Conservation (phyloP, 1,140 invertebrate species). For the Pemphigus obesinymphae region DNA sequence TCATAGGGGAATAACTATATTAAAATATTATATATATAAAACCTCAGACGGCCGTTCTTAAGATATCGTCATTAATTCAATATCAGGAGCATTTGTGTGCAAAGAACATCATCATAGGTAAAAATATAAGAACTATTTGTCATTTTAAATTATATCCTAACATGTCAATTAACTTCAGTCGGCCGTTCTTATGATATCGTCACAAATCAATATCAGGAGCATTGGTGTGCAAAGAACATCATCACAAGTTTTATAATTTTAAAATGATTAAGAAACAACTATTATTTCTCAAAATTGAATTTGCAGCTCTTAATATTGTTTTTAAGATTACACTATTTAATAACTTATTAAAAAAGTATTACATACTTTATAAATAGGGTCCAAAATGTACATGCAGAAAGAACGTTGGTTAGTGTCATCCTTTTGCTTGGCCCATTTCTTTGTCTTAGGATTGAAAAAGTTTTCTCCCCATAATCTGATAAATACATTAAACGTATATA, state of each 20-base stretch:
- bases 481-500: no score
- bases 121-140: background rate
- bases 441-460: constrained; percentile 95
- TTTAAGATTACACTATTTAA: background rate
- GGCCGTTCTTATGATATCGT: constrained; percentile 42
- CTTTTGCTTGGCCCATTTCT: constrained; percentile 95
- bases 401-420: constrained; percentile 88
- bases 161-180: constrained; percentile 21
- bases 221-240: constrained; percentile 44
- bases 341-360: background rate
- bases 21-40: background rate
- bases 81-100: constrained; percentile 49
- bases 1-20: background rate
- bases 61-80: constrained; percentile 42
- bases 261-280: background rate
- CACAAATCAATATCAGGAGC: constrained; percentile 49
- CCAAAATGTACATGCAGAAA: constrained; percentile 97
- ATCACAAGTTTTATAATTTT: background rate
- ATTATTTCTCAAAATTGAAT: background rate
- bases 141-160: background rate
- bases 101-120: constrained; percentile 24
- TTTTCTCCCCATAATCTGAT: constrained; percentile 89
- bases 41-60: constrained; percentile 23
- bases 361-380: constrained; percentile 94
- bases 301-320: no score